These are phyloP conservation scores for Solenodon paradoxus DNA, from an alignment of 2,113 vertebrate species.

Conservation along the genomic window DNA sequence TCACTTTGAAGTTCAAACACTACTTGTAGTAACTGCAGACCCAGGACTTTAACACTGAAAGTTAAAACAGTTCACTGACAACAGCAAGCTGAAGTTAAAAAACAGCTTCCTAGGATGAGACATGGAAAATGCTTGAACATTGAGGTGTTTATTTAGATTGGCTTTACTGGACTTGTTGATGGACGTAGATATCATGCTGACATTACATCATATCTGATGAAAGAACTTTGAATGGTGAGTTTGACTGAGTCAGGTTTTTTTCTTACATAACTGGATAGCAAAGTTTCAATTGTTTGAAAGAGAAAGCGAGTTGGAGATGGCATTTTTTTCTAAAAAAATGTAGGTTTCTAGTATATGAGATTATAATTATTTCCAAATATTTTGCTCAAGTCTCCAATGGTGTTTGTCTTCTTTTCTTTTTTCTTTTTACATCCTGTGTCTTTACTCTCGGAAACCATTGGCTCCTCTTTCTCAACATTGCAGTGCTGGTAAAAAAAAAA, in stretches of 20 bases:
- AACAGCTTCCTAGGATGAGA: neutral
- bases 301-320: neutral
- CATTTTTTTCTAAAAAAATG: neutral
- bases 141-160: conserved; percentile 45
- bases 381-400: neutral
- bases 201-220: conserved; percentile 48
- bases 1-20: conserved; percentile 39
- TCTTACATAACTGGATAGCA: neutral
- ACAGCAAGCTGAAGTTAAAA: neutral
- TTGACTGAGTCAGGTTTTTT: neutral
- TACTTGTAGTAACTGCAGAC: neutral
- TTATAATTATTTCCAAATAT: neutral
- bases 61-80: neutral
- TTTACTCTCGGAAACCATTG: neutral
- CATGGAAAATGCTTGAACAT: neutral
- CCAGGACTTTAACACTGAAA: neutral
- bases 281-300: neutral
- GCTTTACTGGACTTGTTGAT: conserved; percentile 9
- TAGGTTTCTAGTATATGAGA: neutral
- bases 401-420: neutral
- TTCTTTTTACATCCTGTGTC: neutral
- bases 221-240: neutral
- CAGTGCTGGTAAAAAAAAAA: neutral
- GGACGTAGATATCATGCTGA: neutral
- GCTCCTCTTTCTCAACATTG: neutral